Base-by-base conservation (phyloP, 2,888 invertebrate genomes). In the Tridacna gigas region DNA sequence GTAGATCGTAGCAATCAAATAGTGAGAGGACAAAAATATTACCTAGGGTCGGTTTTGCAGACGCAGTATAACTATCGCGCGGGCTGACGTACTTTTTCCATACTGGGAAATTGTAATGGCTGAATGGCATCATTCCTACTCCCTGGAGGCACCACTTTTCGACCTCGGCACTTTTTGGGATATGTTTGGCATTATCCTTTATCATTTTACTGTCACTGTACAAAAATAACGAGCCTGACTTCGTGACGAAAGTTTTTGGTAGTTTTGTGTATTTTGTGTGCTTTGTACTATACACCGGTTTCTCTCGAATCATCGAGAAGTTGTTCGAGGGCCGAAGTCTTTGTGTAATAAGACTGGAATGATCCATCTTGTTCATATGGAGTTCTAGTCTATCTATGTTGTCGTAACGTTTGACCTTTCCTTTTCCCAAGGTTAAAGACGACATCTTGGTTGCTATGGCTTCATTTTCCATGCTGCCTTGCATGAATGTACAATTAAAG, bases 211-310 rank as follows among this genome's bases (percentile, higher is more conserved):
- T 75, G 51, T 86, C 84, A 48, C 83, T 86, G 66, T 79, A 86
- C 22, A 86, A 47, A 51, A 86, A 65, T 61, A 83, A 45, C 3
- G 83, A 81, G 0, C 83, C 86, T 0, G 79, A 63, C 73, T 65
- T 73, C 7, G 86, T 86, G 7, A 82, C 51, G 37, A 75, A 84
- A 9, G 83, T 86, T 65, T 86, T 86, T 11, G 86, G 84, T 18
- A 84, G 69, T 13, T 51, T n/a, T 13, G 74, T 66, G 47, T 48
- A 45, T 56, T 66, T 45, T 28, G 63, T 65, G 0, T 20, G 28
- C 20, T 28, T 26, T 2, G 60, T 20, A 60, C 11, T 37, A 25
- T 48, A 28, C n/a, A 25, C 11, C 15, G 37, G n/a, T 28, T 60
- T 51, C 18, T 56, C 25, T 5, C n/a, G 45, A 51, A 56, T 61